Conservation (phyloP, 2,888 invertebrate species). For the Dasypogon diadema region DNA sequence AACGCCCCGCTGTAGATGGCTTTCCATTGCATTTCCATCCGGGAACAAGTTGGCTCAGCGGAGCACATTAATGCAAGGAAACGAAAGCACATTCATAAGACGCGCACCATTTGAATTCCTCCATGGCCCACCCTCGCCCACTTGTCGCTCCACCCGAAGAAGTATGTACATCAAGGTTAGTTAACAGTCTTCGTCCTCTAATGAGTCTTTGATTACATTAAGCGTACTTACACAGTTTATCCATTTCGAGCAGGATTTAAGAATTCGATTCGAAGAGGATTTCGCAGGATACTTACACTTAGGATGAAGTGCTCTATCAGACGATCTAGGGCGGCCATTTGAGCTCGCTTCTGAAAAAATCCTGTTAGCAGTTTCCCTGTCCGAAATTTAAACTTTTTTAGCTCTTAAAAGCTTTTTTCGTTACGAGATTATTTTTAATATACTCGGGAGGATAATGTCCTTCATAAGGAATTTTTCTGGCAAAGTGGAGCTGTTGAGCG, state of each 20-base stretch:
- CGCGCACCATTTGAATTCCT: not conserved
- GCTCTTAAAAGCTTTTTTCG: conserved; percentile 42
- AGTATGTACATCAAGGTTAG: conserved; percentile 46
- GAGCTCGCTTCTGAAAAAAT: conserved; percentile 23
- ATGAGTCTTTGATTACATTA: conserved; percentile 46
- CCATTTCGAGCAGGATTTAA: conserved; percentile 45
- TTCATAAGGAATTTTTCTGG: not conserved
- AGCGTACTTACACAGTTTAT: conserved; percentile 45
- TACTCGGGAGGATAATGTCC: conserved; percentile 47
- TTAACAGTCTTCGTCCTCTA: conserved; percentile 27
- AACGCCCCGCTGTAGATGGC: not conserved
- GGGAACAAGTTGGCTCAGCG: not conserved
- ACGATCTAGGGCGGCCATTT: conserved; percentile 6
- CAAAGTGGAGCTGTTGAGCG: conserved; percentile 13
- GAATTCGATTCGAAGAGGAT: conserved; percentile 18
- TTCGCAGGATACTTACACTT: not conserved
- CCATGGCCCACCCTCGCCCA: not conserved
- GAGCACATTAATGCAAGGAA: not conserved
- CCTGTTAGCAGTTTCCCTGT: conserved; percentile 38
- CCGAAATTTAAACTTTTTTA: conserved; percentile 38
- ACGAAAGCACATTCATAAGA: not conserved
- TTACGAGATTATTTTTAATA: conserved; percentile 50
- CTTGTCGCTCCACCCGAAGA: not conserved
- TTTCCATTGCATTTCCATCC: not conserved
- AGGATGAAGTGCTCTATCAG: not conserved